phyloP scores from a whole-genome alignment of 2,888 invertebrate genomes.

The Dioctria rufipes region DNA sequence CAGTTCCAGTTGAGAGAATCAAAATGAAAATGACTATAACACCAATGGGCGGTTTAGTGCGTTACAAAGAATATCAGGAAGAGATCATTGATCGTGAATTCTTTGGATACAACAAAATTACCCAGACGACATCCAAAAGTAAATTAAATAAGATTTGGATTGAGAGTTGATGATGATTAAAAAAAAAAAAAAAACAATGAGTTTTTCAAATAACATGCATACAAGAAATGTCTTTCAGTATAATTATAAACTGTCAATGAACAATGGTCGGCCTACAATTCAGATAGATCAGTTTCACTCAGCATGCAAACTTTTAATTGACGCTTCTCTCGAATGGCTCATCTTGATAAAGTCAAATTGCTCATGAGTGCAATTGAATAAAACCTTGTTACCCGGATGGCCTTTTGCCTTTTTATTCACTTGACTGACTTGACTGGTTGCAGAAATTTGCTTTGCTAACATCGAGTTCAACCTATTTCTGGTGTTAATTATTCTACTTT shows the following conservation, averaged over 20 bases:
- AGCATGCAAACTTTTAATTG: constrained; percentile 40
- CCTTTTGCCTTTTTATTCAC: constrained; percentile 34
- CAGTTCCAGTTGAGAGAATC: constrained; percentile 50
- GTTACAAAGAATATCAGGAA: neutral
- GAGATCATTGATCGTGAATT: constrained; percentile 46
- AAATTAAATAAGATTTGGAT: too few species aligned
- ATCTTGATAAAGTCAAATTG: constrained; percentile 21
- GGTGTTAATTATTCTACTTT: neutral
- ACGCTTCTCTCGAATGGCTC: constrained; percentile 7
- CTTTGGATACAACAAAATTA: neutral
- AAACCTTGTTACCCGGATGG: constrained; percentile 36
- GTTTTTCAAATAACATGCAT: too few species aligned
- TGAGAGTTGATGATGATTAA: too few species aligned
- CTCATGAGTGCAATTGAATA: constrained; percentile 38
- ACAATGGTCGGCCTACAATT: too few species aligned
- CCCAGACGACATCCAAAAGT: neutral
- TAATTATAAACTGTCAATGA: too few species aligned
- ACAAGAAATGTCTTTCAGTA: too few species aligned
- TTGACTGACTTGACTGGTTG: constrained; percentile 15
- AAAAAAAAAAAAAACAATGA: too few species aligned
- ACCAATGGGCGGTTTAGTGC: neutral
- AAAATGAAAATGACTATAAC: constrained; percentile 23
- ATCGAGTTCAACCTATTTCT: neutral
- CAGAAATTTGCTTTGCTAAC: constrained; percentile 14
- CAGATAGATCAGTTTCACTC: too few species aligned